These are phyloP conservation scores for Seira sanloemensis DNA, from an alignment of 2,888 invertebrate species.

Conservation along the genomic window DNA sequence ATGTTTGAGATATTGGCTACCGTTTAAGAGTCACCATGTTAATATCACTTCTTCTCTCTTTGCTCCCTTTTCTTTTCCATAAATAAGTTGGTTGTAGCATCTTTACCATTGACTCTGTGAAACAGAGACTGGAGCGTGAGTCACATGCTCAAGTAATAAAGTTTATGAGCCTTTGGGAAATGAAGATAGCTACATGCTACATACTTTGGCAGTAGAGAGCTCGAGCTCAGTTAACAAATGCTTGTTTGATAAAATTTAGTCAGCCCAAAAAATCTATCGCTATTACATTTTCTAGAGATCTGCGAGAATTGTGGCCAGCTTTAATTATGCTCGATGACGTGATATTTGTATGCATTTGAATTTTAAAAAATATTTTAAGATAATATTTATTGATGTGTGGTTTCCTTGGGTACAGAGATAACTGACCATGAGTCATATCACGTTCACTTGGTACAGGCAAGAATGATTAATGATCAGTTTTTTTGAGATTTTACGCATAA, in stretches of 20 bases:
- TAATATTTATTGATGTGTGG: no score
- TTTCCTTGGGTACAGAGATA: no score
- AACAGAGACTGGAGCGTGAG: not conserved
- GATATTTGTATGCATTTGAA: no score
- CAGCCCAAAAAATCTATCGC: not conserved
- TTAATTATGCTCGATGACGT: not conserved
- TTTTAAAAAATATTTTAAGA: no score
- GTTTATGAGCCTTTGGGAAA: not conserved
- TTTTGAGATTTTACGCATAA: no score
- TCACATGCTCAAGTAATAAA: not conserved
- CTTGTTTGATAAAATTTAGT: not conserved
- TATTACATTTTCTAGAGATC: not conserved
- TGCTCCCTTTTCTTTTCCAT: not conserved
- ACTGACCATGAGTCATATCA: no score
- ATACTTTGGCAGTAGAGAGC: not conserved
- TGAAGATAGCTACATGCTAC: not conserved
- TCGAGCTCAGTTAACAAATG: not conserved
- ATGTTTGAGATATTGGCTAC: not conserved
- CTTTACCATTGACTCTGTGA: not conserved
- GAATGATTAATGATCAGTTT: no score
- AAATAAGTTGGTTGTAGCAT: not conserved
- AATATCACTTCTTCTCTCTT: not conserved
- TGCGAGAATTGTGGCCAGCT: not conserved
- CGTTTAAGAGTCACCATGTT: not conserved
- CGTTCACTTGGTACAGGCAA: no score